Conservation (phyloP, 1,140 invertebrate genomes). For the Monomorium pharaonis region DNA sequence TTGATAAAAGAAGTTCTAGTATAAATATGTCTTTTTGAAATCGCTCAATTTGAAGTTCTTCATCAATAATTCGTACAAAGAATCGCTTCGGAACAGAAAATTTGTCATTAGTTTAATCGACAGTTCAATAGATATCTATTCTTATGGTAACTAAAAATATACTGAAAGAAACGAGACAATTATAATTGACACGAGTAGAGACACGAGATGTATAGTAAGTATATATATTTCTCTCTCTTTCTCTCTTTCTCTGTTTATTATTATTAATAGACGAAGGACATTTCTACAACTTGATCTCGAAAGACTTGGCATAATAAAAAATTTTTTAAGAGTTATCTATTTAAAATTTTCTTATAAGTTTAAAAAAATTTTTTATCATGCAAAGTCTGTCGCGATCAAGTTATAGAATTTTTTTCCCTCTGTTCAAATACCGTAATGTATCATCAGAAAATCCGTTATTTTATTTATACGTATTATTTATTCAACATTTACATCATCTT, state of each 20-base stretch:
- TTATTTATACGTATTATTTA: neutral
- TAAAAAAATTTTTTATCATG: neutral
- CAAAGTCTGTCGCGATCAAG: neutral
- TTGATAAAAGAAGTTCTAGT: neutral
- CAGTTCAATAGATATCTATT: neutral
- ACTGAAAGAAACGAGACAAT: neutral
- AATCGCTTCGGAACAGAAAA: neutral
- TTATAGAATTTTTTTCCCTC: neutral
- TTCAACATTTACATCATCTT: neutral
- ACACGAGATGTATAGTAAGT: neutral
- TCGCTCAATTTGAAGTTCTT: neutral
- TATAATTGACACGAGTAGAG: neutral
- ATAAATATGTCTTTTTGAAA: neutral
- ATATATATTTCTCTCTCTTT: neutral
- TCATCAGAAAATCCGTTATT: neutral
- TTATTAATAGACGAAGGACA: too few species aligned
- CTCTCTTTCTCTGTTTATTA: too few species aligned
- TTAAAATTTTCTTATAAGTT: too few species aligned
- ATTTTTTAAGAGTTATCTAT: too few species aligned
- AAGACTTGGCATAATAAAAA: too few species aligned
- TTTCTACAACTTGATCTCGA: too few species aligned
- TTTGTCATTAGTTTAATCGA: neutral
- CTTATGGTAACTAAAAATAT: too few species aligned
- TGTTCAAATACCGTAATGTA: neutral
- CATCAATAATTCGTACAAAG: neutral